Percentiles rank a stretch among this genome's conserved stretches.
Evolutionary conservation across 2,888 invertebrate genomes (phyloP).

Genomic region (Physocephala rufipes): DNA sequence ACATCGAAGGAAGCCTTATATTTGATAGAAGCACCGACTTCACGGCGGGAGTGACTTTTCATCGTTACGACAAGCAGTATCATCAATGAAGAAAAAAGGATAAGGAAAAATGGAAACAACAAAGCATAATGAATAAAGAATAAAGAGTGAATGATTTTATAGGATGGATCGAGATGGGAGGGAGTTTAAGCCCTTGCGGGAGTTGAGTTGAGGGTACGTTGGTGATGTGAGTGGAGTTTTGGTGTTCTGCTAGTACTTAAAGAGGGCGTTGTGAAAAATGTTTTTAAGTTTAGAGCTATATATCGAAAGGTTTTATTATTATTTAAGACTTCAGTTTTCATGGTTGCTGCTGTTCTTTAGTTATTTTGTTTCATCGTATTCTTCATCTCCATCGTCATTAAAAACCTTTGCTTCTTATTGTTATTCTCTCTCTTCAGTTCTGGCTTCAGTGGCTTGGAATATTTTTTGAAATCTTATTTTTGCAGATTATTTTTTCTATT

Average conservation of each 20-base stretch:
- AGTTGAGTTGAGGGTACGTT: too few species aligned
- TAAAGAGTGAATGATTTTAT: conserved; percentile 33
- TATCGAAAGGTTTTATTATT: conserved; percentile 19
- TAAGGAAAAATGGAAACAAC: conserved; percentile 37
- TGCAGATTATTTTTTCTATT: too few species aligned
- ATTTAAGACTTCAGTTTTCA: conserved; percentile 30
- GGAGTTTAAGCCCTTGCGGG: not conserved
- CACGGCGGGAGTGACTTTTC: not conserved
- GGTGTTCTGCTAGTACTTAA: too few species aligned
- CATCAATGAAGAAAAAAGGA: conserved; percentile 54
- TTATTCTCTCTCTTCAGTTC: too few species aligned
- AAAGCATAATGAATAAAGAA: conserved; percentile 2
- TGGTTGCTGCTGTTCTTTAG: conserved; percentile 11
- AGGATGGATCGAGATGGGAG: conserved; percentile 9
- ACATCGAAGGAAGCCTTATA: conserved; percentile 22
- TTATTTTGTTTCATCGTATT: not conserved
- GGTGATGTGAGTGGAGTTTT: not conserved
- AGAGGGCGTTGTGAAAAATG: conserved; percentile 18
- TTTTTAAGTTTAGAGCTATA: conserved; percentile 18
- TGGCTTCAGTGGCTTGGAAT: too few species aligned
- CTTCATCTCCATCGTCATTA: not conserved
- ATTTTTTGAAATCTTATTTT: too few species aligned
- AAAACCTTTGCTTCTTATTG: not conserved
- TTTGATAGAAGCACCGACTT: not conserved
- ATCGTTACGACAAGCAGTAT: conserved; percentile 58